Evolutionary conservation across 2,888 invertebrate genomes (phyloP), one percentile per base, ranked within the genome.

Genomic region (Nesidiocoris tenuis): DNA sequence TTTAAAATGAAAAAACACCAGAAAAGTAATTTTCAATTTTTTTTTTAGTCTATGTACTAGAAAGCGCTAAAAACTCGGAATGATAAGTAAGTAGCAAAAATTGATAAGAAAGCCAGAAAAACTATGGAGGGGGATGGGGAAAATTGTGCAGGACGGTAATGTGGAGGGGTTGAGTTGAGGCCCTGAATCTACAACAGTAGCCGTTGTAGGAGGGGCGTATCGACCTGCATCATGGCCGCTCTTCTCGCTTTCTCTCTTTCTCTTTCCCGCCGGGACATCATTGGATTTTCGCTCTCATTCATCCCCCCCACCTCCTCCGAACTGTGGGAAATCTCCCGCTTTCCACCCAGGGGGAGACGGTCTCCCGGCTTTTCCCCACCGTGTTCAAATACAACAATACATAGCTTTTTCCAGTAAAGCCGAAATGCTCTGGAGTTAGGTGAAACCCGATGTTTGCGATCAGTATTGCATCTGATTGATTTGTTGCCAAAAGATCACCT

Each of bases 221-320:
- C 74, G 74, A 75, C 74, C 74, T 75, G 66, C 74, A 75, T 66
- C 74, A 75, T 75, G 74, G 74, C 74, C 74, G 66, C 23, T 23
- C 65, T 23, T 59, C 39, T 39, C 39, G 39, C 39, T 39, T 39
- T 39, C 39, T 39, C 39, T 39, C 39, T 12, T 12, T 39, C 39
- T 39, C 39, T 7, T 39, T 39, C 39, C 5, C 39, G 3, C 39
- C 3, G 5, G 5, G 3, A 12, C 39, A 7, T 39, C 12, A 3
- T 12, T 12, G 12, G 12, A 39, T 39, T 39, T 3, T 39, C 39
- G 3, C 39, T 39, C 39, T 39, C 39, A 7, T 7, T 39, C 39
- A 39, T 39, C 39, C 39, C 39, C 12, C 12, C 39, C 39, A 39
- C 39, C 39, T 39, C 12, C n/a, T 39, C 39, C 39, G 5, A 7